Evolutionary conservation across 2,888 invertebrate genomes (phyloP).

Genomic region (Silvanus unidentatus): DNA sequence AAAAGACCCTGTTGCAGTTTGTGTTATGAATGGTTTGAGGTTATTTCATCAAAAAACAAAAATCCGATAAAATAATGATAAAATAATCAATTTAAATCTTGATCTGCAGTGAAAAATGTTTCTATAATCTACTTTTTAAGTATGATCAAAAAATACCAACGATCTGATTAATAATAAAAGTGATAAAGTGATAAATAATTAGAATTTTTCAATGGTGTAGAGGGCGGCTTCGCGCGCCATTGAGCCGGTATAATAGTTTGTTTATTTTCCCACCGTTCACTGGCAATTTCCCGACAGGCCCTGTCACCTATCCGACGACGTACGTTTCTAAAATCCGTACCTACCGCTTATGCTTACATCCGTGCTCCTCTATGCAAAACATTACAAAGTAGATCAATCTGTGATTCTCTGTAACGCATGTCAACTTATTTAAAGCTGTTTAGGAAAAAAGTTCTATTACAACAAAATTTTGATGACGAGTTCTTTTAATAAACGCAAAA

Average conservation of each 20-base stretch:
- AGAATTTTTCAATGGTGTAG: slow-evolving; percentile 25
- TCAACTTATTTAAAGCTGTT: slow-evolving; percentile 31
- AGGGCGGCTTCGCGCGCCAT: slow-evolving; percentile 43
- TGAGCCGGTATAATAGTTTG: slow-evolving; percentile 46
- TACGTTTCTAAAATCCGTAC: slow-evolving; percentile 39
- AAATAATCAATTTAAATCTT: no score
- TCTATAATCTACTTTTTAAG: no score
- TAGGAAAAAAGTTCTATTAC: slow-evolving; percentile 4
- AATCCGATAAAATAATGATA: no score
- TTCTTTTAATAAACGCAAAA: not conserved
- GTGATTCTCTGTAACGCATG: slow-evolving; percentile 43
- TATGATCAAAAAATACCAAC: not conserved
- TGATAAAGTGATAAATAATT: not conserved
- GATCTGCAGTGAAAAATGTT: no score
- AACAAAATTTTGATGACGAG: not conserved
- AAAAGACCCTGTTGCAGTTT: no score
- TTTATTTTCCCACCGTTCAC: slow-evolving; percentile 46
- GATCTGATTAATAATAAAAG: slow-evolving; percentile 9
- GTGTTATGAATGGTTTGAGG: no score
- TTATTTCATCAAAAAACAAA: no score
- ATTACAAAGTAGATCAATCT: slow-evolving; percentile 47
- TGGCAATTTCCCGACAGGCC: slow-evolving; percentile 41
- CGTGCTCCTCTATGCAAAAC: slow-evolving; percentile 45
- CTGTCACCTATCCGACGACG: slow-evolving; percentile 38
- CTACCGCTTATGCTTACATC: slow-evolving; percentile 34